Evolutionary conservation across 2,797 vertebrate species (phyloP), one percentile per base, ranked within the genome.

Genomic region (Cuculus canorus): DNA sequence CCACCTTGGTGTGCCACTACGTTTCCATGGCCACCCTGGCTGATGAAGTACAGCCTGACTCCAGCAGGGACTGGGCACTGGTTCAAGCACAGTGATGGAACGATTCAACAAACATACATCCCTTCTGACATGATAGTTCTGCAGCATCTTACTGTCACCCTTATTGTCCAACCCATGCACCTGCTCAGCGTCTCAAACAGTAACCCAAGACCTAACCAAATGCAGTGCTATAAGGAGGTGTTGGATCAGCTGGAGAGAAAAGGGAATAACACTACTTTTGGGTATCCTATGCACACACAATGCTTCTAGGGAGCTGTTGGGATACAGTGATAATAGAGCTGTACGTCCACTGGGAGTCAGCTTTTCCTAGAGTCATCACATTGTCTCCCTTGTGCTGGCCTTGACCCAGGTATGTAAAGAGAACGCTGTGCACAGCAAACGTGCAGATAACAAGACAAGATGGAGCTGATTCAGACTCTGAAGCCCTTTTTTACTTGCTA

Each of bases 351-450:
- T 6, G 63, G 13, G 17, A 5, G 6, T 35, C 17, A 78, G 0
- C 27, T 84, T 48, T 54, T 43, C 28, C 45, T 43, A 39, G 12
- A 50, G 7, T 53, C 24, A 27, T 25, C 43, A 66, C 5, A 5
- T 18, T 1, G 0, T 37, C 28, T 79, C 16, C 32, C n/a, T 39
- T 77, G 25, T 24, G 7, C 17, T 65, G 10, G 27, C 22, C 33
- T 35, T 37, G 28, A 73, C 13, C 6, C 61, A 66, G 23, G 8
- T 14, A 10, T 10, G 37, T 47, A 66, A 81, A 37, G 22, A 76
- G 17, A 72, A 30, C 8, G 14, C 9, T 28, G 8, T 12, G 28
- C 7, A 5, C 0, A 0, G 24, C 25, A 70, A 47, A 27, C 8
- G 33, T 30, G 39, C 22, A 59, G n/a, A 18, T 8, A 9, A 63